Evolutionary conservation across 1,140 invertebrate species (phyloP), one percentile per base, ranked within the genome.

Genomic region (Rhagoletis pomonella): DNA sequence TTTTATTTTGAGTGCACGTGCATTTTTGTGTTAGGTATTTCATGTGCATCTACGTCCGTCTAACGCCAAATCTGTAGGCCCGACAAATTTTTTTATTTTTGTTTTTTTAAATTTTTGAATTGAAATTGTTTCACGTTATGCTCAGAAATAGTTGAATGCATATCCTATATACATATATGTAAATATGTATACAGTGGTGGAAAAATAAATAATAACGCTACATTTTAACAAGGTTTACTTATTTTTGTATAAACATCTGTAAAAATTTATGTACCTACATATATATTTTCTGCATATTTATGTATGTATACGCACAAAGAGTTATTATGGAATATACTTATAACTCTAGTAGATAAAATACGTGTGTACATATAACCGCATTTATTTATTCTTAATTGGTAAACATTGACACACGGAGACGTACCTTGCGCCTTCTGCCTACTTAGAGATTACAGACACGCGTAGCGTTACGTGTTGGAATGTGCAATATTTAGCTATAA

Each of bases 381-480:
- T 81, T 58, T 81, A 55, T 81, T 55, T 81, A 81, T 81, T 81
- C 73, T 81, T 81, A 58, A 81, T 81, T 81, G 73, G 47, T 81
- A 81, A 81, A 29, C 73, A 81, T 58, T 81, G 73, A 55, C n/a
- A 81, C n/a, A 81, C 47, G 47, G 5, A 47, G 47, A 4, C 73
- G 47, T 81, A 81, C n/a, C 47, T 55, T 81, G n/a, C 55, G 10
- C 47, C 47, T 55, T 81, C 50, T 81, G 10, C 47, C 47, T 29
- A 55, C 47, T 81, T 81, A 81, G 2, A 2, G 47, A 81, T 58
- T 58, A 81, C 19, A 3, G 47, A 81, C 29, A 29, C 47, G 73
- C 73, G 19, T 81, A 9, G 47, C n/a, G n/a, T 19, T 81, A 81
- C 73, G 47, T 47, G 19, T 55, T 81, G 44, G 73, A 81, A 81